Evolutionary conservation across 2,113 vertebrate genomes (phyloP), one percentile per base, ranked within the genome.

Genomic region (Mus spicilegus): DNA sequence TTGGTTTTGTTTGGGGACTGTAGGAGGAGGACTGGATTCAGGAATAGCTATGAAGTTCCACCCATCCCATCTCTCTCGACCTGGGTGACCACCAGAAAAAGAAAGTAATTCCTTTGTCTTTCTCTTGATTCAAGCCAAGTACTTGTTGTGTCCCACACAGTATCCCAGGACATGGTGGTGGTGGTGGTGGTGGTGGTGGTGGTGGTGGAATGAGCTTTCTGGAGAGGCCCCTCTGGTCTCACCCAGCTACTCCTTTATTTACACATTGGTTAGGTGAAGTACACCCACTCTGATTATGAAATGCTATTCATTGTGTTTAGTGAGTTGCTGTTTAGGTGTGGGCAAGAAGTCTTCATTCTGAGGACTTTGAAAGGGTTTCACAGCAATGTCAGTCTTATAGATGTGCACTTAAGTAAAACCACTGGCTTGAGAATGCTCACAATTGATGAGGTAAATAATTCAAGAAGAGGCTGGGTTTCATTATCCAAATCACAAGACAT

Each of bases 221-320:
- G 63, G 81, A 93, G 76, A 96, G 87, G 51, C 69, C 76, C 39
- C 95, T 92, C 46, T 61, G 1, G 36, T 30, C 67, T 1, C 30
- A 85, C 92, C 86, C 93, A 5, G 72, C 94, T 97, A 78, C 95
- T 97, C 97, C 97, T 98, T 96, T 97, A 94, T 98, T 97, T 97
- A 97, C 92, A 75, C 86, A 51, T 96, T 88, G 89, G 96, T 80
- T 95, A 42, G 65, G 61, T 91, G 90, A 96, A 92, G 86, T 94
- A 90, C 97, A 92, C 95, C 97, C 88, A 93, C 94, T 96, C 81
- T 1, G 81, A 96, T 97, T 98, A 96, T 95, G 97, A 97, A 98
- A 97, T 77, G 58, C 63, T 69, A 67, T 87, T 93, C 97, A 95
- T 97, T 97, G 95, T 97, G 96, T 94, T 94, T 70, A 95, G 92